Evolutionary conservation across 2,888 invertebrate genomes (phyloP).

Genomic region (Nomada lathburiana): DNA sequence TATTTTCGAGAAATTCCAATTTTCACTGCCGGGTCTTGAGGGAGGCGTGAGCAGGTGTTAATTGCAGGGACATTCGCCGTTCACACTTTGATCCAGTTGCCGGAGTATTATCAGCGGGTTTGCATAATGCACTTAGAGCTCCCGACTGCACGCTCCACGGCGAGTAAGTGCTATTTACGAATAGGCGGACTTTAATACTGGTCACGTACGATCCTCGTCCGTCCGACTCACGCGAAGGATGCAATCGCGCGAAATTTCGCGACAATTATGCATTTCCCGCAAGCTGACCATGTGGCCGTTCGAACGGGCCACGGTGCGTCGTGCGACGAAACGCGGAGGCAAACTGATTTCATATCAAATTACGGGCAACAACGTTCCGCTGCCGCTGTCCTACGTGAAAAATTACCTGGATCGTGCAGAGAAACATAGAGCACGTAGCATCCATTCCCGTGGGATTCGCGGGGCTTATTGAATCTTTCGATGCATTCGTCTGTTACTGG

Average conservation of each 20-base stretch:
- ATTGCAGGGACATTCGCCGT: no score
- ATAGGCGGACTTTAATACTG: neutral
- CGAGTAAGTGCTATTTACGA: neutral
- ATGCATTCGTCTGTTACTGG: conserved; percentile 54
- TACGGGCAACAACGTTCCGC: conserved; percentile 46
- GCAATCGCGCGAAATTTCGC: conserved; percentile 14
- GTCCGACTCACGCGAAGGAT: neutral
- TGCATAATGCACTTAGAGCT: neutral
- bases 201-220: neutral
- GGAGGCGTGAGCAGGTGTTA: no score
- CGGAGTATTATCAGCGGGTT: neutral
- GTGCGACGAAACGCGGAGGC: conserved; percentile 1
- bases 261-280: neutral
- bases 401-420: conserved; percentile 62
- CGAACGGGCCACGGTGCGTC: conserved; percentile 16
- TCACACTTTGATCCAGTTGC: neutral
- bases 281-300: neutral
- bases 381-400: conserved; percentile 59
- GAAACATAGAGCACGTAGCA: conserved; percentile 62
- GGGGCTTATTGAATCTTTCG: conserved; percentile 67
- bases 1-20: neutral
- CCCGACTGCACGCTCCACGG: neutral
- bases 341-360: conserved; percentile 63
- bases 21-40: neutral
- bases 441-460: conserved; percentile 60